These are phyloP conservation scores for Heterotilapia buettikoferi DNA, from an alignment of 2,113 vertebrate species.

Conservation along the genomic window DNA sequence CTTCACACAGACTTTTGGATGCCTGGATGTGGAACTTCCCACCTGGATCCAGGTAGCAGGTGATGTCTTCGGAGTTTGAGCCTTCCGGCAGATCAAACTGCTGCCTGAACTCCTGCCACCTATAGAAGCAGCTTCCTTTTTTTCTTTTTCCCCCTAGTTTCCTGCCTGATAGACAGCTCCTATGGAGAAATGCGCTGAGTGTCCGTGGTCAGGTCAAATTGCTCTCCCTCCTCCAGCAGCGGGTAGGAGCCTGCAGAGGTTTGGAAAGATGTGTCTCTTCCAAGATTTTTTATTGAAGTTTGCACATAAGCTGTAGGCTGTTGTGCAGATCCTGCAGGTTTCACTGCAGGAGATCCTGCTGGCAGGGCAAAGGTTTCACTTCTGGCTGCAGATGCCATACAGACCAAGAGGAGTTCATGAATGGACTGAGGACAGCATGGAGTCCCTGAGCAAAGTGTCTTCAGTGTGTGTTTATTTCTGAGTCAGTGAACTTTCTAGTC, in stretches of 20 bases:
- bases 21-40: slow-evolving; percentile 40
- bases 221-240: slow-evolving; percentile 32
- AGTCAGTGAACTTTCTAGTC: neutral
- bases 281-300: slow-evolving; percentile 36
- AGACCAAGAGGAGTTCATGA: neutral
- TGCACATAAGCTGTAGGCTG: slow-evolving; percentile 37
- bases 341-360: slow-evolving; percentile 46
- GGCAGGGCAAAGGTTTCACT: slow-evolving; percentile 49
- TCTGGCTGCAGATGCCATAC: slow-evolving; percentile 16
- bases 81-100: slow-evolving; percentile 65
- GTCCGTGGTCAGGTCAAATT: slow-evolving; percentile 56
- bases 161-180: slow-evolving; percentile 56
- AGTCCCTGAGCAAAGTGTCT: slow-evolving; percentile 2
- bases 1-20: neutral
- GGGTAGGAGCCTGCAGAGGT: slow-evolving; percentile 26
- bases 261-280: slow-evolving; percentile 43
- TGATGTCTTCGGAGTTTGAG: slow-evolving; percentile 39
- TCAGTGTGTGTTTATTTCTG: neutral
- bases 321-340: slow-evolving; percentile 27
- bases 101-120: slow-evolving; percentile 60
- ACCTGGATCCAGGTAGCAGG: slow-evolving; percentile 27
- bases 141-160: slow-evolving; percentile 59
- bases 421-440: neutral
- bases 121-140: slow-evolving; percentile 59
- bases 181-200: slow-evolving; percentile 54